Evolutionary conservation across 2,888 invertebrate genomes (phyloP).

Genomic region (Plutella xylostella): DNA sequence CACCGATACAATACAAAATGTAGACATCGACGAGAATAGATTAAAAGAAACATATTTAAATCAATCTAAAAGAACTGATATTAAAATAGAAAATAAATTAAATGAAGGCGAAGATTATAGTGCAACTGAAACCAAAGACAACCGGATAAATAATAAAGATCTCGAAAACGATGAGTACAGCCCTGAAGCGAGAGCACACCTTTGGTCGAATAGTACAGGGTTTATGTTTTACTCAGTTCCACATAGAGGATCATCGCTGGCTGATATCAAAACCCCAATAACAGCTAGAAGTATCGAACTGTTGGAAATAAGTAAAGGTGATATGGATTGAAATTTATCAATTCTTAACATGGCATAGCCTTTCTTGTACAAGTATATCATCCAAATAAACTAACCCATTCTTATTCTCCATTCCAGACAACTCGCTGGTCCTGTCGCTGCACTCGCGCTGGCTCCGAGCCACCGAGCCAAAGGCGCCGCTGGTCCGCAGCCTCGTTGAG

Average conservation of each 20-base stretch:
- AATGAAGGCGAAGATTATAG: background rate
- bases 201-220: conserved; percentile 71
- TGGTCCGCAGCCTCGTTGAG: conserved; percentile 83
- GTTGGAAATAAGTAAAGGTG: conserved; percentile 84
- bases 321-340: conserved; percentile 18
- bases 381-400: background rate
- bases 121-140: background rate
- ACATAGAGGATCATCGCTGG: conserved; percentile 84
- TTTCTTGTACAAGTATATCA: background rate
- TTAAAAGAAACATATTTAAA: background rate
- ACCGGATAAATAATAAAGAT: background rate
- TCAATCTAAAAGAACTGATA: background rate
- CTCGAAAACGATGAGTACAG: background rate
- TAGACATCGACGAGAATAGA: background rate
- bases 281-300: conserved; percentile 83
- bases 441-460: conserved; percentile 63
- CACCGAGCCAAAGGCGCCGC: conserved; percentile 29
- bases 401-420: conserved; percentile 68
- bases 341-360: background rate
- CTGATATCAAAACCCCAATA: conserved; percentile 78
- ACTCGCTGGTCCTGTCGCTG: conserved; percentile 74
- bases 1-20: conserved; percentile 3
- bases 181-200: conserved; percentile 33
- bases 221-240: conserved; percentile 91
- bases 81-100: background rate